Conservation (phyloP, 2,113 vertebrate species). For the Apodemus sylvaticus region DNA sequence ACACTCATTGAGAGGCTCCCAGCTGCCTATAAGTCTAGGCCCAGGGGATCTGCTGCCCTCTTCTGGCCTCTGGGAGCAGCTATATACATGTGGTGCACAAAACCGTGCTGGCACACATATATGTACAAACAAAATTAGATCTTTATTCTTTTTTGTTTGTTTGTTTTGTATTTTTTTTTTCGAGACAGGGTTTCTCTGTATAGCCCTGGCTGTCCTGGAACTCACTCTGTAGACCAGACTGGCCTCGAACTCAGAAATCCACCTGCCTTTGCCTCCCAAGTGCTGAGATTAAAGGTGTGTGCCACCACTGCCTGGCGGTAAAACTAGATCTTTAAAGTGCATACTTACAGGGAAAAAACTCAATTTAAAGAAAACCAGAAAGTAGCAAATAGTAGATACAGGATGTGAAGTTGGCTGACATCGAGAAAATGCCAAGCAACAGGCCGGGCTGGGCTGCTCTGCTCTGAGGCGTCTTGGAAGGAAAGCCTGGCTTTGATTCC, state of each 20-base stretch:
- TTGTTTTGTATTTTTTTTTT: too few relatives aligned
- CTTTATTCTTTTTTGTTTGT: too few relatives aligned
- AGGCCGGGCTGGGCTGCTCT: background rate
- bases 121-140: background rate
- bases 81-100: background rate
- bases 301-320: too few relatives aligned
- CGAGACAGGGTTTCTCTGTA: too few relatives aligned
- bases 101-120: background rate
- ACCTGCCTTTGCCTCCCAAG: too few relatives aligned
- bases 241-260: too few relatives aligned
- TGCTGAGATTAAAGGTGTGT: too few relatives aligned
- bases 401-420: background rate
- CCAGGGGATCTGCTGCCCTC: background rate
- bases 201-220: too few relatives aligned
- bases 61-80: background rate
- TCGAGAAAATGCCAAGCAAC: accelerated
- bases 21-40: background rate
- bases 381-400: background rate
- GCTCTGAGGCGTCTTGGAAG: background rate
- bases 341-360: background rate
- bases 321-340: background rate
- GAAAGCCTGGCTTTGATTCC: slow-evolving; percentile 4
- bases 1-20: background rate
- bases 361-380: background rate
- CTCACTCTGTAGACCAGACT: too few relatives aligned